These are phyloP conservation scores for Embiotoca jacksoni DNA, from an alignment of 2,113 vertebrate species.

Conservation along the genomic window DNA sequence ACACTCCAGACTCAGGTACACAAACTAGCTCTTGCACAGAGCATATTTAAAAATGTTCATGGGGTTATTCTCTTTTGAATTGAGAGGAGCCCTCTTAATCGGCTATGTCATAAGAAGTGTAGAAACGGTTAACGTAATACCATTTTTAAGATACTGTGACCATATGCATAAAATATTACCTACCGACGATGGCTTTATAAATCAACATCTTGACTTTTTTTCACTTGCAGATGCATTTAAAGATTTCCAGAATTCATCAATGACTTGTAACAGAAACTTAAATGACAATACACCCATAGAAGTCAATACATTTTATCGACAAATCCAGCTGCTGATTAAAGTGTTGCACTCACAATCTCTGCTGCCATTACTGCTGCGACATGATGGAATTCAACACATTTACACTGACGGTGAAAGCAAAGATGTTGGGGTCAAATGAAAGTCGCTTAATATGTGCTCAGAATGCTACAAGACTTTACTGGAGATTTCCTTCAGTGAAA, in stretches of 20 bases:
- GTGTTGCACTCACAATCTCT: neutral
- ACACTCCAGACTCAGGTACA: conserved; percentile 95
- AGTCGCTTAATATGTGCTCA: no score
- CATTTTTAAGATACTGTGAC: neutral
- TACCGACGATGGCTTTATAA: neutral
- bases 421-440: no score
- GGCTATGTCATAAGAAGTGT: neutral
- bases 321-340: neutral
- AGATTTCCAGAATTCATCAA: no score
- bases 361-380: neutral
- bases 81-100: neutral
- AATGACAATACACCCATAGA: neutral
- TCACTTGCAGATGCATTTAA: no score
- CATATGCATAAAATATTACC: neutral
- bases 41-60: neutral
- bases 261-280: no score
- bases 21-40: neutral
- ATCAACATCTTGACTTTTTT: neutral
- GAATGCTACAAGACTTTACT: no score
- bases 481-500: no score
- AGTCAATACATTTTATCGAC: neutral
- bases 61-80: neutral
- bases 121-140: neutral
- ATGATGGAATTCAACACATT: neutral
- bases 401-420: no score